These are phyloP conservation scores for Anguilla rostrata DNA, from an alignment of 2,113 vertebrate species.

Conservation along the genomic window DNA sequence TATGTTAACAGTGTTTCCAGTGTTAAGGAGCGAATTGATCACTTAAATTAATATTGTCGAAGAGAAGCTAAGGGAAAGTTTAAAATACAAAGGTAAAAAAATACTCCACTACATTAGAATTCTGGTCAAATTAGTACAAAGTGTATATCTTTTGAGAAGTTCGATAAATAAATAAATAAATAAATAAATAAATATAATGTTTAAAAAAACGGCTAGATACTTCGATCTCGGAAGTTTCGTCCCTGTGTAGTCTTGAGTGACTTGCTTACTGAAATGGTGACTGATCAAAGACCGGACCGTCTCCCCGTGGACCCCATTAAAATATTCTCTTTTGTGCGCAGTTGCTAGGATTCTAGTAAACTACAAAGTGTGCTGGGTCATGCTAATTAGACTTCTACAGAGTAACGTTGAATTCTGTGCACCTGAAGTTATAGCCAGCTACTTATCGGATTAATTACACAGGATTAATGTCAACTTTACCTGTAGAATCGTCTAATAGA, in stretches of 20 bases:
- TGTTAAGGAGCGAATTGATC: too few relatives aligned
- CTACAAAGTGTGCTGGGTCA: constrained; percentile 65
- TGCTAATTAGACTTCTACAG: constrained; percentile 79
- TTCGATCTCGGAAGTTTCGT: not conserved
- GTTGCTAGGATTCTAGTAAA: constrained; percentile 75
- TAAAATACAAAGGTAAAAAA: too few relatives aligned
- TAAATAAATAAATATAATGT: too few relatives aligned
- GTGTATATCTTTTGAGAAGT: too few relatives aligned
- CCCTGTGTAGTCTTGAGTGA: constrained; percentile 38
- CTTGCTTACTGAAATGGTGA: constrained; percentile 71
- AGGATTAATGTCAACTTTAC: not conserved
- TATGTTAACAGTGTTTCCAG: too few relatives aligned
- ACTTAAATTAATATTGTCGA: too few relatives aligned
- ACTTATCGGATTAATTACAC: constrained; percentile 27
- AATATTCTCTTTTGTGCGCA: constrained; percentile 73
- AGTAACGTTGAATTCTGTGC: constrained; percentile 56
- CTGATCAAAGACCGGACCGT: constrained; percentile 77
- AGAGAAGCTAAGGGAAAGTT: too few relatives aligned
- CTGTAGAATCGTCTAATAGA: not conserved
- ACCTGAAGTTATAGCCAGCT: constrained; percentile 34
- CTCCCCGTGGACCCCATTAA: constrained; percentile 64
- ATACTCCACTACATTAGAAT: too few relatives aligned
- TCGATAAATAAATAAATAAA: too few relatives aligned
- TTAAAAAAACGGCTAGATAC: too few relatives aligned
- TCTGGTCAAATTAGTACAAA: too few relatives aligned